Evolutionary conservation across 2,888 invertebrate genomes (phyloP).

Genomic region (Cosmorhoe ocellata): DNA sequence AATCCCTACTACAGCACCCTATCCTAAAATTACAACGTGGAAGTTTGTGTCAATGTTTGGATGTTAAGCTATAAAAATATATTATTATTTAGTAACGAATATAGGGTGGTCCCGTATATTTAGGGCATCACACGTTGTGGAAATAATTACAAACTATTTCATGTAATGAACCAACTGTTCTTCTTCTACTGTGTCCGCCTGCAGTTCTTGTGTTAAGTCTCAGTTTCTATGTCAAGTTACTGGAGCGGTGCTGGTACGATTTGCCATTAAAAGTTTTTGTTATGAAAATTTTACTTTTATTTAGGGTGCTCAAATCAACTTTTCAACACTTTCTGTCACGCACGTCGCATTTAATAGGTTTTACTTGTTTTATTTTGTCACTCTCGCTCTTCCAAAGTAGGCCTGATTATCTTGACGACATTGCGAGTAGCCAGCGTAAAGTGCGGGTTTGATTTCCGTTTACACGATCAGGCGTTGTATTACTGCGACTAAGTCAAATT

Average conservation of each 20-base stretch:
- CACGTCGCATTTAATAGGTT: slow-evolving; percentile 45
- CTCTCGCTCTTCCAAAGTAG: slow-evolving; percentile 11
- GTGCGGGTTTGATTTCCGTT: too few relatives aligned
- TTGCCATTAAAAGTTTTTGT: slow-evolving; percentile 69
- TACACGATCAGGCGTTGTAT: too few relatives aligned
- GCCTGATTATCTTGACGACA: too few relatives aligned
- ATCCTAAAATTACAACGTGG: too few relatives aligned
- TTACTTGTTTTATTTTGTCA: slow-evolving; percentile 32
- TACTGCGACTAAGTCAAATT: too few relatives aligned
- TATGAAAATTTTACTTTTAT: slow-evolving; percentile 45
- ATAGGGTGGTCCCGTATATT: too few relatives aligned
- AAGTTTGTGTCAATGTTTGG: too few relatives aligned
- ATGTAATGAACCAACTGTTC: neutral
- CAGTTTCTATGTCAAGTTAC: slow-evolving; percentile 65
- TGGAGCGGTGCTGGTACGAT: slow-evolving; percentile 50
- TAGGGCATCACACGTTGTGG: too few relatives aligned
- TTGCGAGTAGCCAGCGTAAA: neutral
- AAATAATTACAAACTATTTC: too few relatives aligned
- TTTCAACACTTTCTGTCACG: slow-evolving; percentile 56
- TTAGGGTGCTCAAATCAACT: slow-evolving; percentile 48
- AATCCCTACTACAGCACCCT: too few relatives aligned
- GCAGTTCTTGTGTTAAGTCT: slow-evolving; percentile 45
- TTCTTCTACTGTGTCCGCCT: slow-evolving; percentile 1
- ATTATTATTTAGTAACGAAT: too few relatives aligned
- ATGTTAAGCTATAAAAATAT: too few relatives aligned